phyloP scores from a whole-genome alignment of 2,797 vertebrate genomes.

The Sebastes baramenuke region DNA sequence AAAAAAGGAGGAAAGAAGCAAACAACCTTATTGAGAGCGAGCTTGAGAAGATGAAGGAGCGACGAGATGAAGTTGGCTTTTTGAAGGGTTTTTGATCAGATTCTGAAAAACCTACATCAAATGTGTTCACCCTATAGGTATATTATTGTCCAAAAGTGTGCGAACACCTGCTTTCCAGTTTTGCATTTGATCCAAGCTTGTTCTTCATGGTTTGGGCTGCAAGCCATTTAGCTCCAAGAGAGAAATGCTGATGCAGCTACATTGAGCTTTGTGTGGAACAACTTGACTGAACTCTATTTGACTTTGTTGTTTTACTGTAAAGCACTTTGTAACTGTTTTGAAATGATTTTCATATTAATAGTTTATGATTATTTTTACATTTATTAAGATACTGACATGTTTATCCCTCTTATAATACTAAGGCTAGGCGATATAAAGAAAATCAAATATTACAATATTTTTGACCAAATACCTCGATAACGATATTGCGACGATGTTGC shows the following conservation, averaged over 20 bases:
- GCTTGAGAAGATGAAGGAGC: too few species aligned
- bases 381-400: neutral
- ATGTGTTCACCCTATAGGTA: neutral
- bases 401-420: neutral
- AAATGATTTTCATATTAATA: neutral
- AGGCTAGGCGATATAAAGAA: too few species aligned
- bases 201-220: neutral
- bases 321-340: neutral
- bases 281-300: neutral
- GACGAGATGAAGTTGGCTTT: too few species aligned
- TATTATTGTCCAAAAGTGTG: neutral
- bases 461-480: too few species aligned
- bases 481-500: too few species aligned
- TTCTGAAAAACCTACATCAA: neutral
- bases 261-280: neutral
- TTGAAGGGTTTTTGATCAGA: too few species aligned
- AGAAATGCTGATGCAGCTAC: neutral
- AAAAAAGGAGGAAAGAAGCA: too few species aligned
- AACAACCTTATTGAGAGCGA: too few species aligned
- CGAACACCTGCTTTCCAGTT: neutral
- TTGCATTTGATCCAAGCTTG: neutral
- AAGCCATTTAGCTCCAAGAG: too few species aligned
- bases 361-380: neutral
- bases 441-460: too few species aligned
- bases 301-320: neutral